These are phyloP conservation scores for Drymodes brunneopygia DNA, from an alignment of 2,113 vertebrate species.

Conservation along the genomic window DNA sequence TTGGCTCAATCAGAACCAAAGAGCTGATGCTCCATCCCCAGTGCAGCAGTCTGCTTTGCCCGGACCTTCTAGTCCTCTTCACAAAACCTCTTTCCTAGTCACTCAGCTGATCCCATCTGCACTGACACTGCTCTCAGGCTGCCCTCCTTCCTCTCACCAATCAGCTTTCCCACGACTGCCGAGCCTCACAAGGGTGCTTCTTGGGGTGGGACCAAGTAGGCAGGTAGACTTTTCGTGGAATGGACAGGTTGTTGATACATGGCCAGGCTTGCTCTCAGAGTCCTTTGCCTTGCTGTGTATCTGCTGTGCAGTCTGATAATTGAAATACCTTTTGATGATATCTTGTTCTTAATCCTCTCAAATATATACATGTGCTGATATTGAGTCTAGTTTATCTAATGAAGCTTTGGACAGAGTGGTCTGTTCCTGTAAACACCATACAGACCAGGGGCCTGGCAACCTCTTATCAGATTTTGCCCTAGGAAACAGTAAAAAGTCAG, in stretches of 20 bases:
- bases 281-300: neutral
- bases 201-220: neutral
- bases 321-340: neutral
- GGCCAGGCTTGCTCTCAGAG: neutral
- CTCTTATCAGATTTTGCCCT: slow-evolving; percentile 1
- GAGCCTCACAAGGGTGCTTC: neutral
- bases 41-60: neutral
- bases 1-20: neutral
- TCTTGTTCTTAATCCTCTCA: neutral
- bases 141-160: neutral
- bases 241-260: neutral
- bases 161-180: accelerated
- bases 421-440: neutral
- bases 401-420: neutral
- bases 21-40: neutral
- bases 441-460: neutral
- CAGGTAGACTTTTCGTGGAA: neutral
- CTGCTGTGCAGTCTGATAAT: neutral
- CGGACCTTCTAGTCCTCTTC: neutral
- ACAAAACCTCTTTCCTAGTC: neutral
- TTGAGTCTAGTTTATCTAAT: neutral
- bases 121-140: neutral
- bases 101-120: neutral
- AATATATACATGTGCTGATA: neutral
- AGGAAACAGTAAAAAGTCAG: neutral